Conservation (phyloP, 2,113 vertebrate genomes). For the Ifrita kowaldi region DNA sequence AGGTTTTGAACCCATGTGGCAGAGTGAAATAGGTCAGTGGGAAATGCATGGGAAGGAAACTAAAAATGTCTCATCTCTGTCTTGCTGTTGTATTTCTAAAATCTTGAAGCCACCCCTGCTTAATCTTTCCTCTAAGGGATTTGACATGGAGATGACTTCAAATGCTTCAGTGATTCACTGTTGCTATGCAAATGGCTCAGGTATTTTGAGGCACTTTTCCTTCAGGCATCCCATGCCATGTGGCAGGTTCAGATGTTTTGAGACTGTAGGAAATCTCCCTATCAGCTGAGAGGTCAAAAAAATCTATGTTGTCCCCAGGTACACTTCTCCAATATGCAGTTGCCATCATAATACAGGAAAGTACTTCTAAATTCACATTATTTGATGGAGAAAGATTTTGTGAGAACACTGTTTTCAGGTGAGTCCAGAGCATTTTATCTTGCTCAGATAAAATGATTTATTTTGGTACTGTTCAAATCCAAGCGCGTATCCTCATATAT, state of each 20-base stretch:
- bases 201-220: neutral
- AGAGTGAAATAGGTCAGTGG: neutral
- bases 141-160: neutral
- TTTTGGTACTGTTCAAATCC: neutral
- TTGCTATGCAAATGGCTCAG: neutral
- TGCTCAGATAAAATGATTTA: neutral
- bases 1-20: neutral
- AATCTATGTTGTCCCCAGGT: neutral
- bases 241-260: neutral
- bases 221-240: neutral
- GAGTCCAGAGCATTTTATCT: neutral
- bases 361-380: neutral
- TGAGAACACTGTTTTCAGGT: neutral
- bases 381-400: neutral
- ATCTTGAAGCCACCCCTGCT: neutral
- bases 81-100: neutral
- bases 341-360: neutral
- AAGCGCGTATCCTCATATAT: neutral
- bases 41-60: neutral
- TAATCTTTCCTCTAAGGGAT: neutral
- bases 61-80: neutral
- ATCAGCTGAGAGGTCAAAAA: neutral
- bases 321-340: neutral
- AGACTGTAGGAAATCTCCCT: neutral
- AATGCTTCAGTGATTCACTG: neutral